A percentile compares a stretch with the other conserved stretches of the same genome.
Conservation (phyloP, 2,797 vertebrate species). For the Hippocampus kuda region DNA sequence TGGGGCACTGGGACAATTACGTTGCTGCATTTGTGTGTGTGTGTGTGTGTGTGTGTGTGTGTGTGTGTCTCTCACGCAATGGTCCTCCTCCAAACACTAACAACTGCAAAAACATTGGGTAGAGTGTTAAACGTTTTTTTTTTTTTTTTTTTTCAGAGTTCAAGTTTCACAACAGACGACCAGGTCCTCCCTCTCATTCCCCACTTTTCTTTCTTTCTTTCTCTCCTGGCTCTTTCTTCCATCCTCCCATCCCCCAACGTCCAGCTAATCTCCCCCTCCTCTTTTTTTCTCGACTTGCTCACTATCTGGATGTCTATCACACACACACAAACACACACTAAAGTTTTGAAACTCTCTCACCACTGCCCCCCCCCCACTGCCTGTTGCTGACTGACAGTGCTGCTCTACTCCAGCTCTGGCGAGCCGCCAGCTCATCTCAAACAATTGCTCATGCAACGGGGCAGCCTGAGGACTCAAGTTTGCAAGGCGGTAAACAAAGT, state of each 20-base stretch:
- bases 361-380: constrained; percentile 7
- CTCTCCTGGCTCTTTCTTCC: constrained; percentile 12
- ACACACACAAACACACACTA: constrained; percentile 21
- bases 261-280: constrained; percentile 21
- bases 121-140: constrained; percentile 56
- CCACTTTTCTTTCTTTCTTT: constrained; percentile 6
- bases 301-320: constrained; percentile 42
- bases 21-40: constrained; percentile 15
- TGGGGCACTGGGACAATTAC: constrained; percentile 45
- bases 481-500: constrained; percentile 71
- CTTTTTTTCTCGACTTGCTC: constrained; percentile 28
- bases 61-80: constrained; percentile 44
- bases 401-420: constrained; percentile 70
- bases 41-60: constrained; percentile 16
- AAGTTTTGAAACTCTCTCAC: constrained; percentile 21
- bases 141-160: constrained; percentile 40
- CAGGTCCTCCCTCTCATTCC: constrained; percentile 34
- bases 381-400: constrained; percentile 65
- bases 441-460: constrained; percentile 64
- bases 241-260: constrained; percentile 35
- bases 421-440: constrained; percentile 60
- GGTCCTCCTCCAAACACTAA: constrained; percentile 59
- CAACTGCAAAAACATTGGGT: constrained; percentile 64
- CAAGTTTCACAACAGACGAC: constrained; percentile 64
- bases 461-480: constrained; percentile 52